A percentile compares a stretch with the other conserved stretches of the same genome.
phyloP scores from a whole-genome alignment of 2,797 vertebrate genomes.

The Champsocephalus esox region DNA sequence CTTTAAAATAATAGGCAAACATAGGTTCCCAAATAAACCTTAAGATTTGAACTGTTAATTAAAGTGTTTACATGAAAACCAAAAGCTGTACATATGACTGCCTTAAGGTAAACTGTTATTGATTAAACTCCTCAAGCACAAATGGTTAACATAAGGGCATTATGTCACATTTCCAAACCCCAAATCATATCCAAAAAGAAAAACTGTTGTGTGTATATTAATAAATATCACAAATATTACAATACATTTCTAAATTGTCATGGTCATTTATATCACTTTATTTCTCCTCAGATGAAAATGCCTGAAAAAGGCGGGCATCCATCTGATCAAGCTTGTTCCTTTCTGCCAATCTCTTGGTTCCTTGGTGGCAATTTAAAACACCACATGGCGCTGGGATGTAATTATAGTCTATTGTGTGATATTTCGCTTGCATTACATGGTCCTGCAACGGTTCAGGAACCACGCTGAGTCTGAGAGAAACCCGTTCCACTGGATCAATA shows the following conservation, averaged over 20 bases:
- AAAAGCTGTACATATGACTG: constrained; percentile 16
- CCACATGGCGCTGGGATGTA: constrained; percentile 61
- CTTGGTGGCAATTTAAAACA: constrained; percentile 55
- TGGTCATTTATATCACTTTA: constrained; percentile 40
- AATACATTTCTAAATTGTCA: constrained; percentile 28
- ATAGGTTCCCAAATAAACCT: not conserved
- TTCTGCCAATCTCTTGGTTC: constrained; percentile 52
- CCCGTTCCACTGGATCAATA: constrained; percentile 75
- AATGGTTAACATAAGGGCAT: constrained; percentile 14
- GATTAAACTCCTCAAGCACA: constrained; percentile 38
- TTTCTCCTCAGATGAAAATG: constrained; percentile 49
- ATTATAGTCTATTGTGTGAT: constrained; percentile 74
- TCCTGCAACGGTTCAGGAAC: constrained; percentile 61
- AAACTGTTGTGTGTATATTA: constrained; percentile 11
- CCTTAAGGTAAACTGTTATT: constrained; percentile 33
- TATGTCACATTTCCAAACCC: constrained; percentile 31
- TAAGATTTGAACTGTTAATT: not conserved
- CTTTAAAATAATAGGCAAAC: constrained; percentile 7
- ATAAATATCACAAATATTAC: constrained; percentile 7
- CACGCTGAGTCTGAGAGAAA: constrained; percentile 69
- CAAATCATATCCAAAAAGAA: not conserved
- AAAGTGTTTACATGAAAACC: constrained; percentile 11
- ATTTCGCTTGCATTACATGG: constrained; percentile 75
- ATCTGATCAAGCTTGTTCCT: constrained; percentile 57
- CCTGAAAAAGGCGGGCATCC: constrained; percentile 35